Evolutionary conservation across 2,113 vertebrate genomes (phyloP).

Genomic region (Aegotheles bennettii): DNA sequence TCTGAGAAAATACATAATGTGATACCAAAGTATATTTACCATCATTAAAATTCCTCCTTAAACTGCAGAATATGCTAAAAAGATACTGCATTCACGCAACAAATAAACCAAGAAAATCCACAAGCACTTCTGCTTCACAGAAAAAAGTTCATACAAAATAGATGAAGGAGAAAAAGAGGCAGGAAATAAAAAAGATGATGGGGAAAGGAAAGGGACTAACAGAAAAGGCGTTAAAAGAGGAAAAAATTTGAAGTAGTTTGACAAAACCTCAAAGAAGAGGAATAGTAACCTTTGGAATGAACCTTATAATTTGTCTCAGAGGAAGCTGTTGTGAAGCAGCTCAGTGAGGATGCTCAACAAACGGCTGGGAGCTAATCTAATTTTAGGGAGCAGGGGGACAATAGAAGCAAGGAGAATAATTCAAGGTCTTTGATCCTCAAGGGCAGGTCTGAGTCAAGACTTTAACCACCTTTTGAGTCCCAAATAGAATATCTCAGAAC

Average conservation of each 20-base stretch:
- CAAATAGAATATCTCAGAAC: not conserved
- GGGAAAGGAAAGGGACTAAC: not conserved
- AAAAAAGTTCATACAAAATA: not conserved
- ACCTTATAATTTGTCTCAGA: not conserved
- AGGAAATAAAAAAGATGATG: not conserved
- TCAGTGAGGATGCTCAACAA: not conserved
- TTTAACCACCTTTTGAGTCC: not conserved
- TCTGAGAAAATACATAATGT: not conserved
- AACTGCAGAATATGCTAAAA: not conserved
- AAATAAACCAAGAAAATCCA: not conserved
- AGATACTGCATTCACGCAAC: not conserved
- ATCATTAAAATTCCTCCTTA: not conserved
- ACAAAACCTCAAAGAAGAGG: not conserved
- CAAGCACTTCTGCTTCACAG: not conserved
- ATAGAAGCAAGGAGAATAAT: not conserved
- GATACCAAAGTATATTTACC: not conserved
- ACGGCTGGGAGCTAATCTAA: not conserved
- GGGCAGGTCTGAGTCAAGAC: not conserved
- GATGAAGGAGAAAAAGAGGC: not conserved
- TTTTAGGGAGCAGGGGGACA: not conserved
- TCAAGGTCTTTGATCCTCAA: not conserved
- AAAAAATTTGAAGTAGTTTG: not conserved
- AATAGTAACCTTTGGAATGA: not conserved
- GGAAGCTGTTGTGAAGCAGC: not conserved
- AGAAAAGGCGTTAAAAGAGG: not conserved